Percentiles rank a stretch among this genome's conserved stretches.
These are phyloP conservation scores for Melanophora roralis DNA, from an alignment of 2,888 invertebrate species.

Conservation along the genomic window DNA sequence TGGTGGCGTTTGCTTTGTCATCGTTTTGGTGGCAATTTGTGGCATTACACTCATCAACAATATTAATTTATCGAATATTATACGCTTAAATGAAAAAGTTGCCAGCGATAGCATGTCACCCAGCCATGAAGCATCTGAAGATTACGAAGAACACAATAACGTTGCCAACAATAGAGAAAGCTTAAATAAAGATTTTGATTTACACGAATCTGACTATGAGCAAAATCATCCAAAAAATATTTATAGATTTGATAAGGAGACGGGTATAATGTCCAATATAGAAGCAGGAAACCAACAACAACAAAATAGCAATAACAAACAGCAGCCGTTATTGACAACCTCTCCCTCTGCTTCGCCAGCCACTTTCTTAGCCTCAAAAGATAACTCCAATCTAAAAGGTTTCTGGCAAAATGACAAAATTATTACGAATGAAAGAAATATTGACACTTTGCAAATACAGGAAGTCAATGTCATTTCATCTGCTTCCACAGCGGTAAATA, in stretches of 20 bases:
- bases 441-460: constrained; percentile 54
- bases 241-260: constrained; percentile 65
- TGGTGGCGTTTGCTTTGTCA: constrained; percentile 77
- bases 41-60: constrained; percentile 78
- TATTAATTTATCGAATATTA: constrained; percentile 75
- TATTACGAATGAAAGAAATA: constrained; percentile 48
- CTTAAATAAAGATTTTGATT: constrained; percentile 26
- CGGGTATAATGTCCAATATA: constrained; percentile 49
- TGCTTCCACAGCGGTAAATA: not conserved
- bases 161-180: constrained; percentile 51
- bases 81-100: constrained; percentile 75
- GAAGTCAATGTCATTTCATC: constrained; percentile 48
- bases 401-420: constrained; percentile 63
- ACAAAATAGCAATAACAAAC: not conserved
- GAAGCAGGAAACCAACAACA: constrained; percentile 21
- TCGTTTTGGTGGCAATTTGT: constrained; percentile 78
- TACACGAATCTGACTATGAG: constrained; percentile 69
- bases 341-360: not conserved
- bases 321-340: not conserved
- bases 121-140: constrained; percentile 31
- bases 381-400: constrained; percentile 41
- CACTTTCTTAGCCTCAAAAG: not conserved
- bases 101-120: constrained; percentile 75
- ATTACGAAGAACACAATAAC: constrained; percentile 18
- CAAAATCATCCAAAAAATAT: constrained; percentile 75